Evolutionary conservation across 2,888 invertebrate genomes (phyloP), one percentile per base, ranked within the genome.

Genomic region (Drosophila rellima): DNA sequence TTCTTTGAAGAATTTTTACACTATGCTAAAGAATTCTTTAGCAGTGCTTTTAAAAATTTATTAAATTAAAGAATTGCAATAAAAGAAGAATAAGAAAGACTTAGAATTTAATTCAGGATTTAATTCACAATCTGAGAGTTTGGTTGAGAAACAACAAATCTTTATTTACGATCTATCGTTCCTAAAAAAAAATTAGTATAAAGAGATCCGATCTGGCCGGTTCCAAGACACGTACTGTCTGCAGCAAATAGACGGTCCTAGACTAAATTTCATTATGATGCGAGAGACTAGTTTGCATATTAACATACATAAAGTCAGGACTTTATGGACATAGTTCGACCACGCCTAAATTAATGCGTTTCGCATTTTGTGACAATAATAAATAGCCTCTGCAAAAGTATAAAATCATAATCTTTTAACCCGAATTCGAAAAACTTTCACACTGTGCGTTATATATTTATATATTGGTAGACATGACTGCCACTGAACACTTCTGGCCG

Each of bases 401-500:
- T 33, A 15, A 15, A 8, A 15, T 15, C 15, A 37, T 8, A 3
- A 15, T 7, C 2, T 35, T 35, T 15, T 35, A n/a, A 15, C 37
- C 37, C 37, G 39, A 17, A 39, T 39, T 17, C 39, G 39, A 10
- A 8, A 7, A 17, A 17, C 17, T 39, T 10, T 10, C 1, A 10
- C 39, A 39, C 39, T 39, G 39, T 39, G 39, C 15, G 15, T 15
- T 37, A 37, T 37, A 15, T 15, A 17, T 17, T 17, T 39, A 39
- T 39, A 17, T 39, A 39, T 17, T 15, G 17, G 39, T 10, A 10
- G 35, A 39, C 39, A 39, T 17, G 15, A 15, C 35, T 6, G 35
- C n/a, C 35, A 35, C 13, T n/a, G 6, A 40, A 40, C 17, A 40
- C 17, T 50, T 50, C 48, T 26, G 31, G 42, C 56, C 37, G 45